Base-by-base conservation (phyloP, 2,888 invertebrate genomes). In the Deilephila porcellus region DNA sequence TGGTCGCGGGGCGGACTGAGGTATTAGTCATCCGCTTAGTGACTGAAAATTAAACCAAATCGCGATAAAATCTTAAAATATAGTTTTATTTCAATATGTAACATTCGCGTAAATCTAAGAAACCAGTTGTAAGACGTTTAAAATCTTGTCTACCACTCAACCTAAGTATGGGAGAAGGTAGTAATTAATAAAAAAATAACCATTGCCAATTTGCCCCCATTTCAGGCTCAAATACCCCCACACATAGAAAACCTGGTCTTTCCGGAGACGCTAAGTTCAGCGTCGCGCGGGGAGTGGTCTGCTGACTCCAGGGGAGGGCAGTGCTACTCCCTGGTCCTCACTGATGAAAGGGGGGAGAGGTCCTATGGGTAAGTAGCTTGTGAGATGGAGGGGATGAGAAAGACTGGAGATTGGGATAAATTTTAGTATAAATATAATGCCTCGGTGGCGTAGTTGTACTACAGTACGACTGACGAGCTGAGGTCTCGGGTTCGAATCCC, bases 201-300 rank as follows among this genome's bases (percentile, higher is more conserved):
- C 25, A 25, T 25, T 25, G 25, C 25, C 25, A 25, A 25, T 25
- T 25, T 37, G 32, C 34, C 4, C 45, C 8, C 25, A 6, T 87
- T 86, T 2, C 88, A 97, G 96, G 96, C 95, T 0, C 92, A 94
- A 81, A 92, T 96, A 0, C 96, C 97, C 0, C 94, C 95, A 0
- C 96, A 96, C 74, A 96, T 97, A 60, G 97, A 97, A 82, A 95
- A 96, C 81, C 95, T 97, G 71, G 96, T 97, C 78, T 97, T 97
- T 86, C 98, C 98, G 0, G 97, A 97, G 89, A 96, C 97, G 0
- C 89, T 95, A 56, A 95, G 95, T 72, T 95, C 95, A 81, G 93
- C 95, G 0, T 80, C 85, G 0, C 87, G 85, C n/a, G 85, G 85
- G 0, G 90, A 90, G 73, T 90, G 91, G 86, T 84, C 88, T 0